Conservation (phyloP, 2,113 vertebrate species). For the Pitta sordida region DNA sequence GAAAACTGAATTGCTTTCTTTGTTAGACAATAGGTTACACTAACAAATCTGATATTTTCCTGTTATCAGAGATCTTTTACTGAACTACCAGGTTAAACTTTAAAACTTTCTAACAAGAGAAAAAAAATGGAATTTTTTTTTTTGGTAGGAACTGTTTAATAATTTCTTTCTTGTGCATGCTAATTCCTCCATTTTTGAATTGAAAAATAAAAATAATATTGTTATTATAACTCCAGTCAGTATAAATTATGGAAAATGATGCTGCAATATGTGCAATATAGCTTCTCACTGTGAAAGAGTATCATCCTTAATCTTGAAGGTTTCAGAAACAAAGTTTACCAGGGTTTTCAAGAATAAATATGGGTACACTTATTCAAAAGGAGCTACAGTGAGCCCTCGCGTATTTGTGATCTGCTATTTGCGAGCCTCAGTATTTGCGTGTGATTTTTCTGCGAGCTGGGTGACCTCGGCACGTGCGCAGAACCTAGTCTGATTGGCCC, state of each 20-base stretch:
- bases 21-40: conserved; percentile 58
- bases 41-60: conserved; percentile 12
- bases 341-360: conserved; percentile 30
- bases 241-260: conserved; percentile 42
- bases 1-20: conserved; percentile 62
- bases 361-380: background rate
- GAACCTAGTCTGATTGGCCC: too few relatives aligned
- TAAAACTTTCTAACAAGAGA: conserved; percentile 29
- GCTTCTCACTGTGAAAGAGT: background rate
- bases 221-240: conserved; percentile 1
- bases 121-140: background rate
- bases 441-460: too few relatives aligned
- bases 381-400: too few relatives aligned
- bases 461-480: too few relatives aligned
- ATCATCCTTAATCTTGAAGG: conserved; percentile 16
- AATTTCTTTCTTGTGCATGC: background rate
- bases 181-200: background rate
- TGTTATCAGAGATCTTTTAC: background rate
- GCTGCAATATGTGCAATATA: background rate
- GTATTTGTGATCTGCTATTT: too few relatives aligned
- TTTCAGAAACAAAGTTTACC: background rate
- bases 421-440: too few relatives aligned
- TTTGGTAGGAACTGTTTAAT: background rate
- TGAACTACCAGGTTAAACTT: conserved; percentile 26
- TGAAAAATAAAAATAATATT: conserved; percentile 25